A percentile compares a stretch with the other conserved stretches of the same genome.
phyloP scores from a whole-genome alignment of 2,797 vertebrate genomes.

The Chaetophractus vellerosus region DNA sequence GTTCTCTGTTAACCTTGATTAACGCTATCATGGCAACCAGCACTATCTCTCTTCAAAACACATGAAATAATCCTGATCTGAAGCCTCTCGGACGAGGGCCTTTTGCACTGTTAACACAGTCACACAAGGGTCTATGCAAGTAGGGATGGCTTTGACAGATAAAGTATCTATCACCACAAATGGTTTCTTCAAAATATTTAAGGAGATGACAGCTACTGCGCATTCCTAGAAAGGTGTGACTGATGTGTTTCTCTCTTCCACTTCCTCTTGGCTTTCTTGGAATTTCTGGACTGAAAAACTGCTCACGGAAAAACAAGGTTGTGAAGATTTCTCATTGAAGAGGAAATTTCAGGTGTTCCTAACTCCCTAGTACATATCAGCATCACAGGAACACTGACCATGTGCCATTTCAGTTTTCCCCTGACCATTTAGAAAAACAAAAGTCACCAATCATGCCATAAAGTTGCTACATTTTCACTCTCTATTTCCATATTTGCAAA shows the following conservation, averaged over 20 bases:
- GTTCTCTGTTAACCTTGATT: constrained; percentile 29
- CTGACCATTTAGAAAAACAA: neutral
- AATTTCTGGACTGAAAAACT: constrained; percentile 61
- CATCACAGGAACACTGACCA: neutral
- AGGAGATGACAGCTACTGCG: constrained; percentile 41
- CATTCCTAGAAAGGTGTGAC: neutral
- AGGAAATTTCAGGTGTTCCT: neutral
- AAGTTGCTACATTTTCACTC: neutral
- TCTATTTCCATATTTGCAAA: neutral
- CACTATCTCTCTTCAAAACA: constrained; percentile 66
- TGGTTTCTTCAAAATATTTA: neutral
- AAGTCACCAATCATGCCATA: neutral
- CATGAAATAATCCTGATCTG: constrained; percentile 2
- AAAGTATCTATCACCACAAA: neutral
- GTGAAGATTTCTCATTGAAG: constrained; percentile 12
- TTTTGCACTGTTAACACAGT: constrained; percentile 26
- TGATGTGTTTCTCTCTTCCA: constrained; percentile 20
- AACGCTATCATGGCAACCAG: constrained; percentile 7
- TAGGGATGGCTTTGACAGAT: constrained; percentile 37
- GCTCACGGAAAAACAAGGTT: constrained; percentile 37
- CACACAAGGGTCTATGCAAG: constrained; percentile 5
- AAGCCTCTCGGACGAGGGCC: neutral
- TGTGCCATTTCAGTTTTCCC: neutral
- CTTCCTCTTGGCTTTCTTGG: neutral
- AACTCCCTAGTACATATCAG: constrained; percentile 42